Base-by-base conservation (phyloP, 2,888 invertebrate genomes). In the Apamea epomidion region DNA sequence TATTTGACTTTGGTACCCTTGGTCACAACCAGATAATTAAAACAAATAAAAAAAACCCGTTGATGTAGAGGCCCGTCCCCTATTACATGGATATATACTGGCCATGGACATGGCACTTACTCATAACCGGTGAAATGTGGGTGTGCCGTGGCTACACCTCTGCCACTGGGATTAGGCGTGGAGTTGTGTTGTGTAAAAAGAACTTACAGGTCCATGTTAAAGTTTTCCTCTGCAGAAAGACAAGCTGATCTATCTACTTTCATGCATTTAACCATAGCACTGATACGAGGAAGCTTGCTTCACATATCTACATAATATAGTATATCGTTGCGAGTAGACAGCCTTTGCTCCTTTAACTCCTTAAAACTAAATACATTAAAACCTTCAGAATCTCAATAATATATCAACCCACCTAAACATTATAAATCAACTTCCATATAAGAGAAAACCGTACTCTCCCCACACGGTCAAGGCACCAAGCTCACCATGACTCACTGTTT, bases 401-500 rank as follows among this genome's bases (percentile, higher is more conserved):
- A 62, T 29, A 21, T 79, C 21, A 12, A 8, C 16, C 5, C 0
- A 45, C 1, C 5, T 21, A 10, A 79, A 79, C 7, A 14, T 5
- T 54, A 54, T 64, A 81, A 81, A 37, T 73, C n/a, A 64, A 67
- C 29, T 48, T 7, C 21, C 29, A 25, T 74, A 10, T 18, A 70
- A 75, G 72, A 69, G 74, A 82, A 84, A 82, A 48, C 32, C 10
- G 21, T 48, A 32, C 48, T 48, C 16, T 65, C 45, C 42, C 60
- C 84, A 62, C 72, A 81, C 84, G 81, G 81, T 82, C 85, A 88
- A 87, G 85, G 82, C 73, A 77, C 51, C 37, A 51, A 76, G 75
- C 74, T 76, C 76, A 82, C 51, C 65, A 37, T 86, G 86, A 88
- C 68, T 86, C 88, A 86, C 68, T 81, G 88, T 86, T 87, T 79